Evolutionary conservation across 2,888 invertebrate species (phyloP).

Genomic region (Microplitis deprimator): DNA sequence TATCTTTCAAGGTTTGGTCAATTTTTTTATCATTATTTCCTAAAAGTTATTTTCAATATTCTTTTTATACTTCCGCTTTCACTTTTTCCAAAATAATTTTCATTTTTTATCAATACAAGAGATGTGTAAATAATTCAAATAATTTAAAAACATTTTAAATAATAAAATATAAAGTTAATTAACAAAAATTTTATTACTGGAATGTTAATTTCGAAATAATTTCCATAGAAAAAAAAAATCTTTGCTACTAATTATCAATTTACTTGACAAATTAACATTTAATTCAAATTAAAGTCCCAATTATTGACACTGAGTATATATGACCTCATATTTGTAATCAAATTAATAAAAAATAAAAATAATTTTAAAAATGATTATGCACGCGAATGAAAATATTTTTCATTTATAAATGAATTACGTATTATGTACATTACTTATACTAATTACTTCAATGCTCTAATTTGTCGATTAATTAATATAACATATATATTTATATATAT

Average conservation of each 20-base stretch:
- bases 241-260: too few species aligned
- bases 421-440: background rate
- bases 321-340: too few species aligned
- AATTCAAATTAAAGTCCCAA: too few species aligned
- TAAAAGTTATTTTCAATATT: conserved; percentile 16
- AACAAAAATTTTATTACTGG: too few species aligned
- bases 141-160: background rate
- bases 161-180: background rate
- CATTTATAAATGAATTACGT: background rate
- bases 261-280: too few species aligned
- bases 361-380: background rate
- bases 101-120: background rate
- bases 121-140: background rate
- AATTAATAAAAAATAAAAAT: background rate
- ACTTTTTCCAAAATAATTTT: background rate
- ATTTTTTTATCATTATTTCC: conserved; percentile 18
- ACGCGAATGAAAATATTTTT: background rate
- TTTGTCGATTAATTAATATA: background rate
- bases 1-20: conserved; percentile 25
- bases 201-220: too few species aligned
- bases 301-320: too few species aligned
- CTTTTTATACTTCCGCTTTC: background rate
- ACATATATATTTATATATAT: background rate
- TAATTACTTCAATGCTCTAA: background rate
- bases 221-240: too few species aligned